phyloP scores from a whole-genome alignment of 1,140 invertebrate species.

The Leguminivora glycinivorella region DNA sequence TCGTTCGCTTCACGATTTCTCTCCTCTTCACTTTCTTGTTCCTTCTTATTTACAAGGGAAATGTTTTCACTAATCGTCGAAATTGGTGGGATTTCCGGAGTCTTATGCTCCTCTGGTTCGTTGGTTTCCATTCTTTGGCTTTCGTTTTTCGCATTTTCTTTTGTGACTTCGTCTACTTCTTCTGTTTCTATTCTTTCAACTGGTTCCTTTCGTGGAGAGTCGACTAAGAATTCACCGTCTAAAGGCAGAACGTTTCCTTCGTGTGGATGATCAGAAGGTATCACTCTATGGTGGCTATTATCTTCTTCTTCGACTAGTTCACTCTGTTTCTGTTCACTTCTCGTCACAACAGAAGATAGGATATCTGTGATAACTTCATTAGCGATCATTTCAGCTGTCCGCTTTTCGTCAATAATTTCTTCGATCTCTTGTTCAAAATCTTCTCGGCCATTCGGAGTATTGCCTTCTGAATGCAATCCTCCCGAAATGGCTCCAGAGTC shows the following conservation, averaged over 20 bases:
- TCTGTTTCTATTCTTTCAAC: conserved; percentile 49
- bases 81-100: conserved; percentile 85
- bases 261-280: conserved; percentile 62
- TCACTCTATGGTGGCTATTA: conserved; percentile 50
- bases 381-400: conserved; percentile 57
- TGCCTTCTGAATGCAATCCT: conserved; percentile 68
- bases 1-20: conserved; percentile 60
- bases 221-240: conserved; percentile 69
- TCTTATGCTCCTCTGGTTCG: conserved; percentile 77
- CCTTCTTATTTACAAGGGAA: conserved; percentile 68
- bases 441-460: conserved; percentile 71
- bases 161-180: conserved; percentile 50
- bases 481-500: conserved; percentile 72
- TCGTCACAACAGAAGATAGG: conserved; percentile 50
- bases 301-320: conserved; percentile 41
- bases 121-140: conserved; percentile 57
- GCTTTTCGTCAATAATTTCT: conserved; percentile 61
- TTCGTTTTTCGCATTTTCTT: conserved; percentile 71
- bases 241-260: conserved; percentile 72
- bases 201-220: conserved; percentile 46
- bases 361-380: conserved; percentile 62
- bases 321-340: conserved; percentile 44
- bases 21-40: conserved; percentile 64
- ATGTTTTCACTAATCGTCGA: conserved; percentile 85
- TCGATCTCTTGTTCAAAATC: conserved; percentile 71